Evolutionary conservation across 2,888 invertebrate genomes (phyloP), one percentile per base, ranked within the genome.

Genomic region (Argynnis bischoffii): DNA sequence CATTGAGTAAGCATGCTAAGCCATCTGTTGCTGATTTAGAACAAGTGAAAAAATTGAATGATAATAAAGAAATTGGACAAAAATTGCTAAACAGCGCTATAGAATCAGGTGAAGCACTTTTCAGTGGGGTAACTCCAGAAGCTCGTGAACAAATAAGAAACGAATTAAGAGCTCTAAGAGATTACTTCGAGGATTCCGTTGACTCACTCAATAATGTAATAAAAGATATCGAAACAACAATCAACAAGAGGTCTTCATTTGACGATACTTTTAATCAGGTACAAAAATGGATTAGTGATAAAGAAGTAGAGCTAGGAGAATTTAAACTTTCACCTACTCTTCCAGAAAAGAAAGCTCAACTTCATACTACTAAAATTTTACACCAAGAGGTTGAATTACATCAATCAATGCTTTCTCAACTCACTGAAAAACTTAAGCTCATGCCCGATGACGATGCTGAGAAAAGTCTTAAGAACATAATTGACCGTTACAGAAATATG

Each of bases 211-310:
- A 97, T 82, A 95, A 95, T 16, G 95, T 97, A 1, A 95, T 97
- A 74, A 98, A 98, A 84, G 96, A 96, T 78, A 96, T 98, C 18
- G 98, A 99, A 91, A 96, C 96, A 0, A 96, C 97, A 51, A 94
- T 98, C 71, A 96, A 98, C 82, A 97, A 98, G 78, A 95, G 98
- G 85, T 97, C 97, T 4, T 98, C 98, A 1, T 98, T 99, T 83
- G 98, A 98, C 83, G 98, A 98, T 77, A 98, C 97, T 72, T 96
- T 97, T 76, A 95, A 95, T 57, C 98, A 98, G 93, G 95, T 98
- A 8, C 95, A 96, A 75, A 95, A 96, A 80, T 99, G 98, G 97
- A 94, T 99, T 41, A 94, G 94, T 66, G 98, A 98, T 0, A 96
- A 96, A 81, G 94, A 94, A 60, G 96, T 96, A 81, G 92, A 98